Base-by-base conservation (phyloP, 2,888 invertebrate genomes). In the Ochlodes sylvanus region DNA sequence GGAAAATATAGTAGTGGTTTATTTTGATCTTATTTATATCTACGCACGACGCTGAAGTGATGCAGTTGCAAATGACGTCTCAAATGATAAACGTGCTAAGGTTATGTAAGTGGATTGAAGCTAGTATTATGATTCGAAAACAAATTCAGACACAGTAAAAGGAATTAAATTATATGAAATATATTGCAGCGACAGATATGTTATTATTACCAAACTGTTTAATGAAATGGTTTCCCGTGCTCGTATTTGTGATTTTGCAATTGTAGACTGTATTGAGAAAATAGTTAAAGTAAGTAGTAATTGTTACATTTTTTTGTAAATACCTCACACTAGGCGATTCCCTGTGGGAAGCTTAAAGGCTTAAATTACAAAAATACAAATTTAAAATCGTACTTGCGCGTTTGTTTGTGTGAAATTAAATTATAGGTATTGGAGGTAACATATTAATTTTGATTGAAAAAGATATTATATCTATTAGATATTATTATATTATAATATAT, bases 41-140 rank as follows among this genome's bases (percentile, higher is more conserved):
- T 57, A 65, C 64, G 47, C 44, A 47, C n/a, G 57, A 57, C 47
- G 56, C 47, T 41, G 19, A 57, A 42, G 47, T 38, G 32, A 34
- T 47, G 17, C 64, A 65, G 50, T 65, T 57, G 64, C 44, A 42
- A 44, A 57, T 65, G 64, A 57, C 64, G 64, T 57, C n/a, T 56
- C 17, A n/a, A 56, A 19, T 55, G 64, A 64, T 64, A 34, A 56
- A 64, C 17, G 42, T 64, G 44, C 19, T 47, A n/a, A 15, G 47
- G 15, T 63, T 54, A 32, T 63, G 63, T 44, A 55, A 41, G 42
- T 42, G 14, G 42, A 27, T 10, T 41, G 34, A 21, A 41, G 15
- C 55, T 12, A 32, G 27, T 63, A 27, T 32, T 32, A 55, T 17
- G 1, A 50, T 50, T 50, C 12, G 19, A 50, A 50, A 19, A 19